Base-by-base conservation (phyloP, 2,113 vertebrate species). In the Vulpes vulpes region DNA sequence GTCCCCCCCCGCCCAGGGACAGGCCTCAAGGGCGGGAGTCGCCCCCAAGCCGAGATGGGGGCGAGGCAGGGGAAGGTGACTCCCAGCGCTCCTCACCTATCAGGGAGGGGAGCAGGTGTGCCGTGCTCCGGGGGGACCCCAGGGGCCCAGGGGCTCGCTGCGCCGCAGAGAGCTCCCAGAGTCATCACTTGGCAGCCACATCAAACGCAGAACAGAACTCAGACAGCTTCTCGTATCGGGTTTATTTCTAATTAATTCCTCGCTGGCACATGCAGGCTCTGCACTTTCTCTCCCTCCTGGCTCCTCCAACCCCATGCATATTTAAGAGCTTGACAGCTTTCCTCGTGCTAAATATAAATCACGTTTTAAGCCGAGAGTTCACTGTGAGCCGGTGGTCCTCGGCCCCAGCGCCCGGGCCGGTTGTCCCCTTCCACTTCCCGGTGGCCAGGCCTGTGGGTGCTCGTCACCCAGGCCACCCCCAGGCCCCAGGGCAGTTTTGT, bases 221-320 rank as follows among this genome's bases (percentile, higher is more conserved):
- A 65, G 94, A 81, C 84, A 92, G 91, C 76, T 62, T 69, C 94
- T 81, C 10, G 0, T 17, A 25, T 10, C 1, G 1, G 55, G 90
- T 22, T 96, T 73, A 71, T 92, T 89, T 88, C 95, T 97, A 95
- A 96, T 96, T 94, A 92, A 96, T 82, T 96, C 97, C 90, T 88
- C 20, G 0, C 88, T 30, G 73, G 96, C 95, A 84, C 93, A 27
- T 60, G 64, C 86, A 74, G 85, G 64, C 69, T 69, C 82, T 53
- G 95, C 80, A n/a, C 93, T 93, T 82, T 62, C 97, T 90, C 93
- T 91, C 78, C 84, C 94, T 65, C 65, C 71, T 11, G 60, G 84
- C 76, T 83, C 35, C 62, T 30, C 95, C 94, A 89, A 8, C 76
- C 62, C 89, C 91, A 76, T 87, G 23, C 94, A 93, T 96, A 93